Base-by-base conservation (phyloP, 2,113 vertebrate species). In the Ciconia stormi region DNA sequence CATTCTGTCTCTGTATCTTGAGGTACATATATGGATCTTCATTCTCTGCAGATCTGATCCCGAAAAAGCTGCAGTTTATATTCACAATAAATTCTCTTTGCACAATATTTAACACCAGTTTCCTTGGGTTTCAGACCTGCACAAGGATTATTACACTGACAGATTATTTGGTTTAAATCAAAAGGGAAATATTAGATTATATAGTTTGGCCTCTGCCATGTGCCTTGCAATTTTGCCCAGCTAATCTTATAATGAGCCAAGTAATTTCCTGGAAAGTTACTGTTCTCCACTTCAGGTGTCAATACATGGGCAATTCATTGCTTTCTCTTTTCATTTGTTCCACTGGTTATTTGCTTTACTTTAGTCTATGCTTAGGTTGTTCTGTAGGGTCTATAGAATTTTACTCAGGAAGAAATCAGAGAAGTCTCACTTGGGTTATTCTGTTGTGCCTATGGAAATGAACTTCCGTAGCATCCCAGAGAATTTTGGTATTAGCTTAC, bases 1-100 rank as follows among this genome's bases (percentile, higher is more conserved):
- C 7, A 19, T 27, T 19, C 6, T 0, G 0, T 34, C 53, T 72
- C 27, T 76, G 6, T 49, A 7, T 29, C 46, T 67, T 55, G 10
- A 18, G 9, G 9, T 58, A 8, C 4, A 2, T 32, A 8, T 23
- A 53, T 86, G n/a, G 3, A 44, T 30, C 15, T 49, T 71, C 8
- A 11, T 61, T 61, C 40, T 65, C 40, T 52, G 21, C 17, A 69
- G 49, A 42, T 63, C 23, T 7, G 1, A 1, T 63, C 19, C 19
- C 0, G 0, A 50, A 63, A 58, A 29, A 7, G 8, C 3, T 76
- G 15, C 16, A 14, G 9, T 44, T 53, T 30, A 22, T 29, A 30
- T 38, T 80, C 46, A 55, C 13, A 40, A 25, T 32, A 27, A 74
- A 29, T 86, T 82, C 20, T 74, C 26, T 71, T 62, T 53, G 9